Evolutionary conservation across 37 sponge, comb jelly and placozoan species (phyloP), one percentile per base, ranked within the genome.

Genomic region (Beroe forskalii): DNA sequence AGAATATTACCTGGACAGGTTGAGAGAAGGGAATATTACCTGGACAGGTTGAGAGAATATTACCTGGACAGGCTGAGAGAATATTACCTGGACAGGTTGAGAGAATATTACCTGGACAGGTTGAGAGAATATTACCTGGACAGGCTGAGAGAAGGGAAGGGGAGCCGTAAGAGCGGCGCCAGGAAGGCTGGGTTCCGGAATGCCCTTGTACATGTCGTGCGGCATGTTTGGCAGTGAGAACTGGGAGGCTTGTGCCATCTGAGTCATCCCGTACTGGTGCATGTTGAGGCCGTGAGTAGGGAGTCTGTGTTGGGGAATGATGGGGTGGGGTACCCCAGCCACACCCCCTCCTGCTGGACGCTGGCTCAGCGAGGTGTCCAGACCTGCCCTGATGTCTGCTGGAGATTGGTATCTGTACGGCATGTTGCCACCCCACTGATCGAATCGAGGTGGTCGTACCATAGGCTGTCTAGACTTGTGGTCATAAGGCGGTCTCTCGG

Each of bases 231-330:
- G 55, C 12, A 48, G 55, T 6, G 55, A 48, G 12, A 48, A 48
- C 55, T 48, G 55, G 55, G 55, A 48, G 12, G 55, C 55, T n/a
- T n/a, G n/a, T 48, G 12, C 12, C 12, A 6, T 48, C 55, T 48
- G 55, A 12, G 72, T 33, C 4, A 69, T 14, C 1, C 37, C 72
- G 72, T 69, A 69, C 19, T 69, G 72, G 19, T 69, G 72, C 72
- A 69, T 69, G 17, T 32, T 32, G 32, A 69, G 72, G 14, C 72
- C 72, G 3, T 27, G 72, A 1, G 27, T 17, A 20, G 35, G 38
- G 37, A 69, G 27, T 33, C 72, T 69, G 38, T 69, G 72, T 69
- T 69, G 72, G 1, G 35, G 72, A 3, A 69, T 69, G 38, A 69
- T 27, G 4, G 66, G 66, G 28, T 63, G 66, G 6, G 66, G 66